phyloP scores from a whole-genome alignment of 2,797 vertebrate species.

The Sarcoramphus papa region DNA sequence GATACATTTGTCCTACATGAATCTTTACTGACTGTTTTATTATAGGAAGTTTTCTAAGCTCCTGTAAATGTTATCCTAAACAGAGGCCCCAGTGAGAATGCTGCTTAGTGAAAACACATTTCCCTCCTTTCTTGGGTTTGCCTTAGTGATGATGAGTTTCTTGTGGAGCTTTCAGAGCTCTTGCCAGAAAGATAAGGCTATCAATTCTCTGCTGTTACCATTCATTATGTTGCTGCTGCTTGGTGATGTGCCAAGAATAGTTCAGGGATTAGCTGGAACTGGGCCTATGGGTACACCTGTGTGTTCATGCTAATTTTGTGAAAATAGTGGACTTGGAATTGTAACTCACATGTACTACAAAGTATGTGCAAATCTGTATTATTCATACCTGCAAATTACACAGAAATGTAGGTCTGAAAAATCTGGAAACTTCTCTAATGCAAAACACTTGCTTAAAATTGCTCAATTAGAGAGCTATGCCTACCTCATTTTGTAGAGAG shows the following conservation, averaged over 20 bases:
- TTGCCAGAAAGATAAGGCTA: constrained; percentile 30
- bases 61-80: not conserved
- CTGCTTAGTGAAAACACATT: constrained; percentile 14
- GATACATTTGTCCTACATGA: not conserved
- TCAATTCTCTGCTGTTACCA: not conserved
- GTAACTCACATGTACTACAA: not conserved
- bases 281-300: not conserved
- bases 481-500: not conserved
- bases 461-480: not conserved
- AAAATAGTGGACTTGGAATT: not conserved
- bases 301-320: not conserved
- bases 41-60: constrained; percentile 32
- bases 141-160: constrained; percentile 16
- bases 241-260: not conserved
- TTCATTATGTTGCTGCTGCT: not conserved
- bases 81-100: constrained; percentile 1
- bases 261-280: not conserved
- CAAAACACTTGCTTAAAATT: not conserved
- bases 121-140: not conserved
- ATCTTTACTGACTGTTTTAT: constrained; percentile 25
- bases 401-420: not conserved
- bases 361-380: not conserved
- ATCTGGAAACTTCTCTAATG: not conserved
- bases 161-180: not conserved
- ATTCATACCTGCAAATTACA: not conserved